These are phyloP conservation scores for Spilosoma lubricipeda DNA, from an alignment of 2,888 invertebrate genomes.

Conservation along the genomic window DNA sequence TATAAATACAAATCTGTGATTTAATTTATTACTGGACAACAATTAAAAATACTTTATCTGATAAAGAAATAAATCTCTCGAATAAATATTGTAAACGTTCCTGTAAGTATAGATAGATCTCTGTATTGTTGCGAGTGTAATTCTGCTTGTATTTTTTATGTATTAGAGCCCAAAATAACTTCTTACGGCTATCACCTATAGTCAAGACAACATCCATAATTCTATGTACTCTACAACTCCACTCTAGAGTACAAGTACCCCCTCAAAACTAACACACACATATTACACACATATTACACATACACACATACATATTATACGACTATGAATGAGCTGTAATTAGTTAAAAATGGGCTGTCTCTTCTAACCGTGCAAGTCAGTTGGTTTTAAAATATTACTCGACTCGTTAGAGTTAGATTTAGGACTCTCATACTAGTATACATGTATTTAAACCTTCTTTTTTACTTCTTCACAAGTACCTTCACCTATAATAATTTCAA, in stretches of 20 bases:
- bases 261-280: background rate
- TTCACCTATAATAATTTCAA: background rate
- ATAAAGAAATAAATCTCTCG: conserved; percentile 64
- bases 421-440: background rate
- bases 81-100: conserved; percentile 82
- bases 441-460: background rate
- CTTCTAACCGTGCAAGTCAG: background rate
- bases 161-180: background rate
- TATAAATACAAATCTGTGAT: conserved; percentile 82
- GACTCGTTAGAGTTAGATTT: background rate
- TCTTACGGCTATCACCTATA: background rate
- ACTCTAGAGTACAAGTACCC: too few species aligned
- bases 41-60: conserved; percentile 58
- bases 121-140: conserved; percentile 79
- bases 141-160: conserved; percentile 43
- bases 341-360: background rate
- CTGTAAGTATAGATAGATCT: conserved; percentile 85
- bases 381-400: background rate
- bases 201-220: background rate
- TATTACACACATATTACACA: too few species aligned
- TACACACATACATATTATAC: too few species aligned
- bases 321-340: background rate
- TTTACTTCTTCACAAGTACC: background rate
- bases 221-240: too few species aligned
- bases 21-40: conserved; percentile 81